Percentiles rank a stretch among this genome's conserved stretches.
Evolutionary conservation across 2,113 vertebrate species (phyloP).

Genomic region (Channa argus): DNA sequence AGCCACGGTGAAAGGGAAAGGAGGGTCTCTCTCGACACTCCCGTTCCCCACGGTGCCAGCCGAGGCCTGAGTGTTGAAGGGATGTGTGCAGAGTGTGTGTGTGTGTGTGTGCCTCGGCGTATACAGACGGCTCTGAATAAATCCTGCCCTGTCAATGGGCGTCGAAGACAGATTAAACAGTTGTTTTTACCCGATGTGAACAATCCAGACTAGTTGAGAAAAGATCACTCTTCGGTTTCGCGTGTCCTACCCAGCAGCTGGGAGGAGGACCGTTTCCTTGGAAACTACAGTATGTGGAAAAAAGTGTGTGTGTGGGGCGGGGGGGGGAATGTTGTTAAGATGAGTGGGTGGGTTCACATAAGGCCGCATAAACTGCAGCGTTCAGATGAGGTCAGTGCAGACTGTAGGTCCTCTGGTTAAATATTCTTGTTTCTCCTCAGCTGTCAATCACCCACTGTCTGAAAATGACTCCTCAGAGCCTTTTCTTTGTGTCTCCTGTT

Average conservation of each 20-base stretch:
- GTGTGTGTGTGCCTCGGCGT: slow-evolving; percentile 10
- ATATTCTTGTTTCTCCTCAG: slow-evolving; percentile 17
- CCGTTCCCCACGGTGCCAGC: slow-evolving; percentile 1
- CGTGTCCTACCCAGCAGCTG: slow-evolving; percentile 7
- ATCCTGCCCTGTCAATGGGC: slow-evolving; percentile 16
- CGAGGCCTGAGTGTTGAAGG: slow-evolving; percentile 14
- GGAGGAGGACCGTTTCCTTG: slow-evolving; percentile 53
- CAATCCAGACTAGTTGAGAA: slow-evolving; percentile 1
- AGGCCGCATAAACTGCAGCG: slow-evolving; percentile 37
- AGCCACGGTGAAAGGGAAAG: slow-evolving; percentile 2
- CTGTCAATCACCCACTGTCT: slow-evolving; percentile 17
- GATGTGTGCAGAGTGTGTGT: slow-evolving; percentile 30
- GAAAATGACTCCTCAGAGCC: neutral
- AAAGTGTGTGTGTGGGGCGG: neutral
- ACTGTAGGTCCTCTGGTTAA: neutral
- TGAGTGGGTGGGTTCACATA: slow-evolving; percentile 46
- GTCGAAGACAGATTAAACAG: slow-evolving; percentile 6
- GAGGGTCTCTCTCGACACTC: slow-evolving; percentile 11
- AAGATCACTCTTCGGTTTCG: slow-evolving; percentile 12
- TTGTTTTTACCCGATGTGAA: slow-evolving; percentile 29
- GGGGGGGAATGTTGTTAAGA: slow-evolving; percentile 7
- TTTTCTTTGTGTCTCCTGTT: neutral
- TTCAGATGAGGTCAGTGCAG: slow-evolving; percentile 49
- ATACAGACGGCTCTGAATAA: slow-evolving; percentile 36
- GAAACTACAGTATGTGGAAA: slow-evolving; percentile 37